Conservation (phyloP, 2,888 invertebrate species). For the Euplagia quadripunctaria region DNA sequence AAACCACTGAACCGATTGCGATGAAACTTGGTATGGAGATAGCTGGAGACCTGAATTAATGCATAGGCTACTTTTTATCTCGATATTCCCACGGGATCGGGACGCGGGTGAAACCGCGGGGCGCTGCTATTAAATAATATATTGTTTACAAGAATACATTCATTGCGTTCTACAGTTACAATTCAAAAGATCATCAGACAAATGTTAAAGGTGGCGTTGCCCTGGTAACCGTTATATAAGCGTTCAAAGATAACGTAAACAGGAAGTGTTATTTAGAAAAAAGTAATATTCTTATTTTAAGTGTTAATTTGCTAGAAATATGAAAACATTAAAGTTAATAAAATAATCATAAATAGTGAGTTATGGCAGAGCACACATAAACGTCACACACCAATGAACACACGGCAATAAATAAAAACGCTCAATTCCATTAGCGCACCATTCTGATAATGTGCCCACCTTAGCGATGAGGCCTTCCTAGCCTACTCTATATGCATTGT, state of each 20-base stretch:
- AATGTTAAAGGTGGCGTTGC: background rate
- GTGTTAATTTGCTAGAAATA: background rate
- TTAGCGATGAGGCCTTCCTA: conserved; percentile 58
- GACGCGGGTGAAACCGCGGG: too few species aligned
- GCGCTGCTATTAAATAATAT: too few species aligned
- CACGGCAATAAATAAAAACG: conserved; percentile 73
- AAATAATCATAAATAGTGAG: conserved; percentile 61
- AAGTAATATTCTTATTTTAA: too few species aligned
- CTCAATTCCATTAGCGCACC: conserved; percentile 74
- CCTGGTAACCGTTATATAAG: background rate
- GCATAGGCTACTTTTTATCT: too few species aligned
- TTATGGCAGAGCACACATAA: conserved; percentile 59
- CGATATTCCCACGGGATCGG: too few species aligned
- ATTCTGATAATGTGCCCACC: conserved; percentile 75
- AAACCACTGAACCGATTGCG: too few species aligned
- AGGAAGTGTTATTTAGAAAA: too few species aligned
- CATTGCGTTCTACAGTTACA: too few species aligned
- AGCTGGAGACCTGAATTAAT: too few species aligned
- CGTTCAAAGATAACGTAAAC: too few species aligned
- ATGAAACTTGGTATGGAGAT: too few species aligned
- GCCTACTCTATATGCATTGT: conserved; percentile 64
- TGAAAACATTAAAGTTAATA: conserved; percentile 51
- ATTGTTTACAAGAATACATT: too few species aligned
- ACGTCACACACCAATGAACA: conserved; percentile 62
- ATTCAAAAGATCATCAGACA: background rate